A percentile compares a stretch with the other conserved stretches of the same genome.
These are phyloP conservation scores for Epizoanthus rinbou DNA, from an alignment of 92 coral and sea anemone genomes.

Conservation along the genomic window DNA sequence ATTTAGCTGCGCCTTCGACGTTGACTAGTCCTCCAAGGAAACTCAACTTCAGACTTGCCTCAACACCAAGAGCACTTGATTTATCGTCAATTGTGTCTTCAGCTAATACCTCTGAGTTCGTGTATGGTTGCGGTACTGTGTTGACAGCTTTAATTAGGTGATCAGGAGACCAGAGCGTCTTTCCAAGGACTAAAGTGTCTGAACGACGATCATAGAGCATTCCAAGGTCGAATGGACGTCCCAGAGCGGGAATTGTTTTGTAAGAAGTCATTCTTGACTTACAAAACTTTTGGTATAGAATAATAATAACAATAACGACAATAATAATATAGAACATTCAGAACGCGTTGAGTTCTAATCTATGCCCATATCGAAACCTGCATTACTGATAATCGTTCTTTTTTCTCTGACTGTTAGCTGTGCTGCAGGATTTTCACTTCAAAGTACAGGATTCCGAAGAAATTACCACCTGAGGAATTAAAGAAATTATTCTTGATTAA, in stretches of 20 bases:
- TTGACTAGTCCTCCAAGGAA: conserved; percentile 49
- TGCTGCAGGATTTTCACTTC: too few species aligned
- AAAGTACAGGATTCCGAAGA: too few species aligned
- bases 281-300: too few species aligned
- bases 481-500: too few species aligned
- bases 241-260: conserved; percentile 41
- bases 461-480: too few species aligned
- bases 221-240: conserved; percentile 49
- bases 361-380: too few species aligned
- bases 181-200: conserved; percentile 45
- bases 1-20: conserved; percentile 57
- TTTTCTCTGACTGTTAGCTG: too few species aligned
- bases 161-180: conserved; percentile 51
- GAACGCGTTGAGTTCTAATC: too few species aligned
- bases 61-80: conserved; percentile 32
- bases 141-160: conserved; percentile 42
- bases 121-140: conserved; percentile 36
- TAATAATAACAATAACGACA: too few species aligned
- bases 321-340: too few species aligned
- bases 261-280: neutral
- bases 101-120: conserved; percentile 23
- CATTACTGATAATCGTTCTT: too few species aligned
- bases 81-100: conserved; percentile 49
- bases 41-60: conserved; percentile 43
- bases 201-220: conserved; percentile 59